Percentiles rank a stretch among this genome's conserved stretches.
phyloP scores from a whole-genome alignment of 2,888 invertebrate species.

The Ormyrus thymus region DNA sequence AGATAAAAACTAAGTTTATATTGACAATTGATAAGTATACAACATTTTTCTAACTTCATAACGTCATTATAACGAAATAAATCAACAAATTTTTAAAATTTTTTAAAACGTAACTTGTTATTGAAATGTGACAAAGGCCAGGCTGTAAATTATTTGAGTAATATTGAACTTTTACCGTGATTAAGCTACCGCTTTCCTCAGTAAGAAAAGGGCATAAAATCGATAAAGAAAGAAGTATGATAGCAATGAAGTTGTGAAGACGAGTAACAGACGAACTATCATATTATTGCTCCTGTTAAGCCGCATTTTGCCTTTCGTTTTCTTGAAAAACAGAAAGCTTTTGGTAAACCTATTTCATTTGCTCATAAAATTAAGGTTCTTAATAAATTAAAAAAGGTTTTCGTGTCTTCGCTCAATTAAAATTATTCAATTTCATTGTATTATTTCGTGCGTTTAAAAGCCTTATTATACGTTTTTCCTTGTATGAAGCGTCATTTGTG shows the following conservation, averaged over 20 bases:
- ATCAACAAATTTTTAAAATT: neutral
- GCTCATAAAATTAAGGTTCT: neutral
- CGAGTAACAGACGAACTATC: slow-evolving; percentile 11
- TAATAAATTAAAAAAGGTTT: neutral
- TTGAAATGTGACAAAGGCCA: slow-evolving; percentile 5
- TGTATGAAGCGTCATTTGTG: too few species aligned
- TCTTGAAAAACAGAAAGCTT: too few species aligned
- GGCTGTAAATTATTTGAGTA: slow-evolving; percentile 17
- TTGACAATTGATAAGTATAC: too few species aligned
- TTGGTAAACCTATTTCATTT: too few species aligned
- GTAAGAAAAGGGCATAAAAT: neutral
- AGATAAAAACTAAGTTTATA: too few species aligned
- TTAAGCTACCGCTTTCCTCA: neutral
- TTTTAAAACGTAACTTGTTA: neutral
- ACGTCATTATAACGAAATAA: too few species aligned
- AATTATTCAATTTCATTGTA: too few species aligned
- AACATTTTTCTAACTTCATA: too few species aligned
- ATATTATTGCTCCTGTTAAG: slow-evolving; percentile 22
- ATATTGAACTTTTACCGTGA: neutral
- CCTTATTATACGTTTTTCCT: too few species aligned
- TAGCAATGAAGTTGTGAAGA: neutral
- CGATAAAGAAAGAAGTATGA: neutral
- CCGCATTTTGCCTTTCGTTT: neutral
- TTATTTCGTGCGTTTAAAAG: too few species aligned
- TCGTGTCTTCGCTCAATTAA: too few species aligned